These are phyloP conservation scores for Drosophila oshimai DNA, from an alignment of 1,140 invertebrate species.

Conservation along the genomic window DNA sequence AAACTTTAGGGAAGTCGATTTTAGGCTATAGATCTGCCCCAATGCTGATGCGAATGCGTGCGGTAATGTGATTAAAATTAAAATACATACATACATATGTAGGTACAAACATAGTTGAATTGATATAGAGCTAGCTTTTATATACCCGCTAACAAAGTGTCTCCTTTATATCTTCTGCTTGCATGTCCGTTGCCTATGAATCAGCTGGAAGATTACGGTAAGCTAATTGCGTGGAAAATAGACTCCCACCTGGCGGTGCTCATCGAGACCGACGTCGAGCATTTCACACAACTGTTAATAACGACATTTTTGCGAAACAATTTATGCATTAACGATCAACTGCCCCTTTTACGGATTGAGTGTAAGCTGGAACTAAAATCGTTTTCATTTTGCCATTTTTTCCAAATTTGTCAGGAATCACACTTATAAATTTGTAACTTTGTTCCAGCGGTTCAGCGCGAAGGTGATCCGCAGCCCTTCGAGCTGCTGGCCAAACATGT, in stretches of 20 bases:
- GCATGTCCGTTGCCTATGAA: conserved; percentile 2
- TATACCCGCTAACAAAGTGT: conserved; percentile 2
- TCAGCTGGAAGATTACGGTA: conserved; percentile 87
- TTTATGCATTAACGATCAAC: conserved; percentile 86
- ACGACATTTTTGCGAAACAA: conserved; percentile 85
- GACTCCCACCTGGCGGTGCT: conserved; percentile 85
- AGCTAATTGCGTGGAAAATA: conserved; percentile 86
- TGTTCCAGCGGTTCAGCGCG: conserved; percentile 83
- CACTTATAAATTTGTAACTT: neutral
- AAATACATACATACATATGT: no score
- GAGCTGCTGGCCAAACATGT: conserved; percentile 71
- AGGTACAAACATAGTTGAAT: conserved; percentile 7
- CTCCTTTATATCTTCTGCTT: conserved; percentile 8
- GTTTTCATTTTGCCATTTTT: neutral
- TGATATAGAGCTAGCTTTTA: conserved; percentile 26
- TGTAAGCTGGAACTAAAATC: conserved; percentile 83
- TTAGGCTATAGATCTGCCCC: neutral
- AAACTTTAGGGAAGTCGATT: neutral
- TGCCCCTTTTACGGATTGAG: conserved; percentile 86
- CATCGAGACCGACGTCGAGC: conserved; percentile 86
- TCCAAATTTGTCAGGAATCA: neutral
- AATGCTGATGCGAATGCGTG: conserved; percentile 18
- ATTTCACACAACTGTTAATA: conserved; percentile 85
- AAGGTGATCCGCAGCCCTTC: conserved; percentile 84
- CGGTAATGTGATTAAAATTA: conserved; percentile 30